These are phyloP conservation scores for Champsocephalus gunnari DNA, from an alignment of 2,797 vertebrate genomes.

Conservation along the genomic window DNA sequence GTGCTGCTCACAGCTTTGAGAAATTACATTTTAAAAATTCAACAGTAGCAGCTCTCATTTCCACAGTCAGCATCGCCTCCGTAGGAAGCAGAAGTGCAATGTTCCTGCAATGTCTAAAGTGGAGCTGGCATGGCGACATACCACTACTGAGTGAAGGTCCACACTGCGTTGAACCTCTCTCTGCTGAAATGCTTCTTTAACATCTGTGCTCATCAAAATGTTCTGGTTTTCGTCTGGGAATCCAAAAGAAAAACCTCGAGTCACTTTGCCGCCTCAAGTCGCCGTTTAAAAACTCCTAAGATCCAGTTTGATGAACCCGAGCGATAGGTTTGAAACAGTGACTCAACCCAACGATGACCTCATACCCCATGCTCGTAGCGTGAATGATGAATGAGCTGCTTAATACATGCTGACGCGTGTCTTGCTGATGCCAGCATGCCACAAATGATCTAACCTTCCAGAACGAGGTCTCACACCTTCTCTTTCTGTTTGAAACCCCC, in stretches of 20 bases:
- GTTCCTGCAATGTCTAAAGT: neutral
- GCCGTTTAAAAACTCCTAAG: slow-evolving; percentile 33
- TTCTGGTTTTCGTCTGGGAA: slow-evolving; percentile 10
- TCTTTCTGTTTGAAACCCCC: neutral
- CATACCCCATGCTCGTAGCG: slow-evolving; percentile 54
- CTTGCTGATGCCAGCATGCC: slow-evolving; percentile 57
- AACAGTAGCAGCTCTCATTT: slow-evolving; percentile 25
- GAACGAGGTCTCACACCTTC: slow-evolving; percentile 32
- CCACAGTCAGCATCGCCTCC: neutral
- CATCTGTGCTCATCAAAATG: slow-evolving; percentile 42
- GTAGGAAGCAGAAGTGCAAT: neutral
- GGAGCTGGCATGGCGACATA: neutral
- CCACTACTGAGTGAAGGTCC: neutral
- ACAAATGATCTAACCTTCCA: slow-evolving; percentile 35
- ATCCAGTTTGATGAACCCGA: slow-evolving; percentile 47
- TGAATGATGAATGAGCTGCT: slow-evolving; percentile 71
- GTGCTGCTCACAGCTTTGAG: slow-evolving; percentile 11
- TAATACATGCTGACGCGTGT: slow-evolving; percentile 73
- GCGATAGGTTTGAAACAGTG: slow-evolving; percentile 29
- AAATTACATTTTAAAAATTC: slow-evolving; percentile 44
- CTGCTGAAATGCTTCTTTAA: slow-evolving; percentile 13
- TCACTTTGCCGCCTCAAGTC: slow-evolving; percentile 10
- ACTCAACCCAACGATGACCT: slow-evolving; percentile 54
- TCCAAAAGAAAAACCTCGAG: slow-evolving; percentile 4
- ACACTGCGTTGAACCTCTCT: slow-evolving; percentile 19